phyloP scores from a whole-genome alignment of 1,140 invertebrate species.

The Lasaia peninsularis region DNA sequence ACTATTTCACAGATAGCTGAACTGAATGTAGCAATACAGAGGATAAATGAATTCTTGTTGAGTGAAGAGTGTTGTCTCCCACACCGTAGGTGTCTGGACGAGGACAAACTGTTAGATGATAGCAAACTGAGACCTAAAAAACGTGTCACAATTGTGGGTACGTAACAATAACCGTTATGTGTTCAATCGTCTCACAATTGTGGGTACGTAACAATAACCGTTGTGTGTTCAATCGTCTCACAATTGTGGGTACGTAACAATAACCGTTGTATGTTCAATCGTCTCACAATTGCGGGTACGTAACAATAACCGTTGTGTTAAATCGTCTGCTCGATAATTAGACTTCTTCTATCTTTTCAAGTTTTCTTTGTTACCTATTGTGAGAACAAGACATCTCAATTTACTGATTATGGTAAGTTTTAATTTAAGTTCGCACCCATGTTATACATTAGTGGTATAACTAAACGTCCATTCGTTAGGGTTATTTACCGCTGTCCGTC shows the following conservation, averaged over 20 bases:
- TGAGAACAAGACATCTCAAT: no score
- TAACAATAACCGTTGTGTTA: neutral
- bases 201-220: slow-evolving; percentile 23
- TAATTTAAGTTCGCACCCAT: no score
- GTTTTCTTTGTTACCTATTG: no score
- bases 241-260: neutral
- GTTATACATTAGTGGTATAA: no score
- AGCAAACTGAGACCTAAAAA: slow-evolving; percentile 39
- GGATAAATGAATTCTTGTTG: slow-evolving; percentile 59
- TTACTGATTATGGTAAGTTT: no score
- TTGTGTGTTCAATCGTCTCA: no score
- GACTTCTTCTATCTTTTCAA: no score
- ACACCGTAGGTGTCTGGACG: neutral
- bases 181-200: neutral
- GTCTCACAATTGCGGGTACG: neutral
- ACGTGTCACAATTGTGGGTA: slow-evolving; percentile 53
- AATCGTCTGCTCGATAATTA: no score
- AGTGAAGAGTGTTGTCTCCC: slow-evolving; percentile 55
- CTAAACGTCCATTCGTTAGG: no score
- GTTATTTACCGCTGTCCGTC: no score
- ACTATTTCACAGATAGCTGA: slow-evolving; percentile 50
- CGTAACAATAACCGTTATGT: neutral
- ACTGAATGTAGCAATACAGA: slow-evolving; percentile 61
- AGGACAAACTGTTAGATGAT: neutral
- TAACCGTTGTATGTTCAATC: no score